Evolutionary conservation across 2,888 invertebrate species (phyloP), one percentile per base, ranked within the genome.

Genomic region (Brachyptera putata): DNA sequence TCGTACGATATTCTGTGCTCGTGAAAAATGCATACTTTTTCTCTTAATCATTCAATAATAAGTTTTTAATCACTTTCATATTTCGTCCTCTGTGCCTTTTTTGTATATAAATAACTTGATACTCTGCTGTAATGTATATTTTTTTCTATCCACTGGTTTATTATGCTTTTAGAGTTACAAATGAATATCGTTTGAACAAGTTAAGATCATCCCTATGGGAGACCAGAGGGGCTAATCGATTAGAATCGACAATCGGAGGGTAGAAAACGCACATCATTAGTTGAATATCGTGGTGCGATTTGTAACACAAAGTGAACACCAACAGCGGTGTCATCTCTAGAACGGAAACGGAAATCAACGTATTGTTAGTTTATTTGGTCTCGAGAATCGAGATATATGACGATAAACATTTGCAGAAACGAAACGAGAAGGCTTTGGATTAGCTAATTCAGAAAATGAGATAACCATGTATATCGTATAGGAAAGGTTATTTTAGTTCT

Each of bases 121-220:
- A n/a, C n/a, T n/a, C n/a, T n/a, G n/a, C n/a, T n/a, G n/a, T n/a
- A n/a, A n/a, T n/a, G n/a, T n/a, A n/a, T n/a, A n/a, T n/a, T n/a
- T n/a, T n/a, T n/a, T n/a, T n/a, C n/a, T n/a, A n/a, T n/a, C n/a
- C n/a, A n/a, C n/a, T n/a, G n/a, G n/a, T n/a, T n/a, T n/a, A n/a
- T n/a, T n/a, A n/a, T n/a, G n/a, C n/a, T n/a, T n/a, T n/a, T 53
- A 36, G 36, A 34, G 53, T 53, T 53, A 53, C 49, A 50, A 36
- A 53, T 53, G 53, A 9, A 5, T n/a, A 36, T 53, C 34, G 53
- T 53, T 53, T 53, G 36, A 34, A 1, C 49, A 14, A 30, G 26
- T 14, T 7, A 25, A 50, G 49, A 26, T 2, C 49, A 26, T 22
- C 24, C 30, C 49, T 49, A 30, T 16, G 26, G 49, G 49, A 24